Percentiles rank a stretch among this genome's conserved stretches.
These are phyloP conservation scores for Yponomeuta plumbellus DNA, from an alignment of 2,888 invertebrate species.

Conservation along the genomic window DNA sequence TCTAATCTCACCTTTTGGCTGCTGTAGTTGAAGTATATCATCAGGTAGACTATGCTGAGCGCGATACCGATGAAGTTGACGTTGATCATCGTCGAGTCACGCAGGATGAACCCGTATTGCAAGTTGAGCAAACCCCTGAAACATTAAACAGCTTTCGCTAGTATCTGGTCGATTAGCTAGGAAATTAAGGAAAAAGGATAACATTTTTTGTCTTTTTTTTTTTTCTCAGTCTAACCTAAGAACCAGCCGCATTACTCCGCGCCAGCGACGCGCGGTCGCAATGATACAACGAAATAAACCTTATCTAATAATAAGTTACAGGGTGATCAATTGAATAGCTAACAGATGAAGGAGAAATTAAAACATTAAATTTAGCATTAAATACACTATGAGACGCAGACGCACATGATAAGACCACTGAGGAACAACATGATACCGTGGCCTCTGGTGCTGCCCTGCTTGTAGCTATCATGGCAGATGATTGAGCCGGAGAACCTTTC, in stretches of 20 bases:
- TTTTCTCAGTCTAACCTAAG: too few species aligned
- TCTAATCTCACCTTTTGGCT: slow-evolving; percentile 49
- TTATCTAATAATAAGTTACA: too few species aligned
- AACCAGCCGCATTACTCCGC: too few species aligned
- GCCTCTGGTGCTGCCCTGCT: slow-evolving; percentile 79
- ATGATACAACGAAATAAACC: too few species aligned
- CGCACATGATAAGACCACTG: slow-evolving; percentile 87
- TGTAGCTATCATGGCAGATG: slow-evolving; percentile 75
- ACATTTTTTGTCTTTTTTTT: too few species aligned
- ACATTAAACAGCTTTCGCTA: slow-evolving; percentile 20
- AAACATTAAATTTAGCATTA: too few species aligned
- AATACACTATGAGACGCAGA: slow-evolving; percentile 32
- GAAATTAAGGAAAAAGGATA: too few species aligned
- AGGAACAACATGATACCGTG: slow-evolving; percentile 83
- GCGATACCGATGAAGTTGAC: slow-evolving; percentile 86
- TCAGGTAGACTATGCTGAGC: slow-evolving; percentile 81
- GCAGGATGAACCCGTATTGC: slow-evolving; percentile 83
- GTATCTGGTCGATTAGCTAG: too few species aligned
- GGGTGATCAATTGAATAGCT: too few species aligned
- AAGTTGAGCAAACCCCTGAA: slow-evolving; percentile 84
- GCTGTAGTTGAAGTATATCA: slow-evolving; percentile 81
- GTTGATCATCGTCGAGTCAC: slow-evolving; percentile 85
- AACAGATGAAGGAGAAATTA: too few species aligned
- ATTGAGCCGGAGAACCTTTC: slow-evolving; percentile 86
- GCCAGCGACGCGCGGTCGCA: too few species aligned